Base-by-base conservation (phyloP, 2,888 invertebrate genomes). In the Boloria selene region DNA sequence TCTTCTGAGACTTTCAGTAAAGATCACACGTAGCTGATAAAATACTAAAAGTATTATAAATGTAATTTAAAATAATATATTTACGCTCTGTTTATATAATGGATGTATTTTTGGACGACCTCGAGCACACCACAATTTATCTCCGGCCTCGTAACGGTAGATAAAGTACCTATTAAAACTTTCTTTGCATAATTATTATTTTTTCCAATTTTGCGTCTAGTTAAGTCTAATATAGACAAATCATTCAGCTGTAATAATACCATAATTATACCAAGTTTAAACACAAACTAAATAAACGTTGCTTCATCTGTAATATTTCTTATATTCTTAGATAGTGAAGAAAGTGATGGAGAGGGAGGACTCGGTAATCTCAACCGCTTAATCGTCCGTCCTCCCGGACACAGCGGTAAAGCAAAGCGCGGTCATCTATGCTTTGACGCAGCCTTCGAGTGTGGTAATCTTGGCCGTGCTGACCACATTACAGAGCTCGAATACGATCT, bases 341-440 rank as follows among this genome's bases (percentile, higher is more conserved):
- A 97, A 82, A 97, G 97, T 79, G 97, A 98, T 80, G 96, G 96
- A 67, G 98, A 99, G 83, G 97, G 98, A 55, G 98, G 98, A 14
- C 91, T 98, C 74, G 98, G 98, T 17, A 99, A 99, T 87, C 95
- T 99, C 61, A 98, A 96, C 80, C 94, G 97, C 65, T 93, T 96
- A 77, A 96, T 98, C 56, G 96, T 98, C 82, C 94, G 98, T 17
- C 98, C 98, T 6, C 96, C 97, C 0, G 98, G 97, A 0, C 97
- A 98, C 84, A 97, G 97, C 79, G 98, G 98, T 1, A 98, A 98
- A 86, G 98, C 98, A 13, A 98, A 98, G 90, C 95, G 97, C 70
- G 99, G 99, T 3, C 98, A 99, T 83, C 93, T 99, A 26, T 98
- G 98, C 81, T 99, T 99, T 88, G 98, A 99, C 90, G 98, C 99